These are phyloP conservation scores for Oryzias curvinotus DNA, from an alignment of 2,113 vertebrate genomes.

Conservation along the genomic window DNA sequence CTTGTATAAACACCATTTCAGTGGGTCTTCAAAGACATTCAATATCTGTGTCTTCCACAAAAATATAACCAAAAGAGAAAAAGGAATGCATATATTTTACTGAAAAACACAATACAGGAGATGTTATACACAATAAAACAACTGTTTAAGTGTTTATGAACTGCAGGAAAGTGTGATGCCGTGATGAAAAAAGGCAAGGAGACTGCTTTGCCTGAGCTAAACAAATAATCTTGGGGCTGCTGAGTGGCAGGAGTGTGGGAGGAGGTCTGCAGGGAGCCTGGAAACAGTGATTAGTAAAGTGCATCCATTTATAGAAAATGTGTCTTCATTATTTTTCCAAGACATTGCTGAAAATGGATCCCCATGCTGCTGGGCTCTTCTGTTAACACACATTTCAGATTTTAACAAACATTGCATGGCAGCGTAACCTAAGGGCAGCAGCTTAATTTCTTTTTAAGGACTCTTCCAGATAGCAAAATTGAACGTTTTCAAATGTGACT, in stretches of 20 bases:
- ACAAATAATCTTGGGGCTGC: constrained; percentile 52
- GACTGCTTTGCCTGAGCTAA: constrained; percentile 31
- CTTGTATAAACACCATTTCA: too few relatives aligned
- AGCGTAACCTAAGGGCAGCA: not conserved
- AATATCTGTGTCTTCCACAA: too few relatives aligned
- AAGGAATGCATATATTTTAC: too few relatives aligned
- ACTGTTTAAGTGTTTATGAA: too few relatives aligned
- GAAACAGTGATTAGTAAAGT: constrained; percentile 62
- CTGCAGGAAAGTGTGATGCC: not conserved
- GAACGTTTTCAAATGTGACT: too few relatives aligned
- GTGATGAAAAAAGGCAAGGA: not conserved
- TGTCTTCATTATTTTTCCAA: constrained; percentile 44
- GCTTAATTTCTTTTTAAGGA: not conserved
- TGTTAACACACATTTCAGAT: constrained; percentile 12
- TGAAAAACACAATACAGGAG: not conserved
- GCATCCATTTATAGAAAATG: constrained; percentile 50
- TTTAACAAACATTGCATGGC: not conserved
- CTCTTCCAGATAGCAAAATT: too few relatives aligned
- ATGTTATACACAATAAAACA: too few relatives aligned
- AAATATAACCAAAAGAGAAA: too few relatives aligned
- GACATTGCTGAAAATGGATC: constrained; percentile 26
- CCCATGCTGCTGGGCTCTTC: not conserved
- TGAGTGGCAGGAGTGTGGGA: constrained; percentile 54
- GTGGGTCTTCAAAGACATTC: too few relatives aligned
- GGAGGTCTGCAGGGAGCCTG: constrained; percentile 49